These are phyloP conservation scores for Dunckerocampus dactyliophorus DNA, from an alignment of 2,113 vertebrate species.

Conservation along the genomic window DNA sequence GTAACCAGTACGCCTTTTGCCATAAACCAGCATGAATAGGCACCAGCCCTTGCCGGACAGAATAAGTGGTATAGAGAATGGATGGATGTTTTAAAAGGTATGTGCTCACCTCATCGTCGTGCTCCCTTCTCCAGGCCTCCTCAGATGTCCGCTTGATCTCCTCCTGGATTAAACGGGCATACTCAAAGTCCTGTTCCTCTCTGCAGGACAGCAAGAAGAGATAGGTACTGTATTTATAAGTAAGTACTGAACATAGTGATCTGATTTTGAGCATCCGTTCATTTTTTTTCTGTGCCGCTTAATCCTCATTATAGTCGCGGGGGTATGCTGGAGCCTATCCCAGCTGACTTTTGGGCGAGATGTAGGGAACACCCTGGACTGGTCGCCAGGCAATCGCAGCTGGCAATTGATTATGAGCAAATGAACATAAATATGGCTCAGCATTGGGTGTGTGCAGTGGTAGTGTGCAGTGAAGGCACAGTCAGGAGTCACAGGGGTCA, in stretches of 20 bases:
- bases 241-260: background rate
- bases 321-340: too few relatives aligned
- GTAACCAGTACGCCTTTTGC: too few relatives aligned
- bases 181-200: constrained; percentile 72
- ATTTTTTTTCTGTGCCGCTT: too few relatives aligned
- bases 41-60: too few relatives aligned
- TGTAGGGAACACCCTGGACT: too few relatives aligned
- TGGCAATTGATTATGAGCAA: too few relatives aligned
- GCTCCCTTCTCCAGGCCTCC: constrained; percentile 61
- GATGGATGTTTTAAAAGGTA: background rate
- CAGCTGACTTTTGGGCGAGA: too few relatives aligned
- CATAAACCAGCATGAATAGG: too few relatives aligned
- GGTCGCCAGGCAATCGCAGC: too few relatives aligned
- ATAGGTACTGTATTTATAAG: background rate
- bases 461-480: too few relatives aligned
- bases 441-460: background rate
- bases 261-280: background rate
- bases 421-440: background rate
- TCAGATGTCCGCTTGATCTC: constrained; percentile 64
- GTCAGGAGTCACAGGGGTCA: background rate
- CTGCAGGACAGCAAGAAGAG: constrained; percentile 31
- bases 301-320: too few relatives aligned
- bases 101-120: constrained; percentile 66
- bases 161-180: constrained; percentile 67
- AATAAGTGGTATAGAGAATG: too few relatives aligned